Percentiles rank a stretch among this genome's conserved stretches.
These are phyloP conservation scores for Pedicia rivosa DNA, from an alignment of 2,888 invertebrate species.

Conservation along the genomic window DNA sequence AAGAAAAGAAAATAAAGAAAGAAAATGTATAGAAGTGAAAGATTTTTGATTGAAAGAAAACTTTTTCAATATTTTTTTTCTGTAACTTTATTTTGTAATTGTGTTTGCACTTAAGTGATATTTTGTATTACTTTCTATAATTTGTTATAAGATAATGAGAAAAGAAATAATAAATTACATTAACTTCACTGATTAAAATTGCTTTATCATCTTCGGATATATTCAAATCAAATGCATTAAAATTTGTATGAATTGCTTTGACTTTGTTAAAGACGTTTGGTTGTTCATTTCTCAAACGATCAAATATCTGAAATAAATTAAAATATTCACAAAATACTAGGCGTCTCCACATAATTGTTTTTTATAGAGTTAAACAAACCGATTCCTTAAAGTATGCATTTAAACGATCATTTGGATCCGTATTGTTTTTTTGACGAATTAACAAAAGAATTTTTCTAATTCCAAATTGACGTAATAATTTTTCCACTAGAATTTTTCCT, in stretches of 20 bases:
- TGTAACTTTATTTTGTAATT: too few relatives aligned
- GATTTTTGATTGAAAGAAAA: too few relatives aligned
- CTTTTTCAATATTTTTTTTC: too few relatives aligned
- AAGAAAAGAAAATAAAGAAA: too few relatives aligned
- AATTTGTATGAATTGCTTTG: slow-evolving; percentile 38
- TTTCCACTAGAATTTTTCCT: slow-evolving; percentile 30
- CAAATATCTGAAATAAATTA: slow-evolving; percentile 33
- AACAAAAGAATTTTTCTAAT: slow-evolving; percentile 28
- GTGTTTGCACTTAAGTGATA: too few relatives aligned
- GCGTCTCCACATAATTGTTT: background rate
- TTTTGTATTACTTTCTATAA: too few relatives aligned
- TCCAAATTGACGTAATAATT: slow-evolving; percentile 26
- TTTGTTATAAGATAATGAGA: too few relatives aligned
- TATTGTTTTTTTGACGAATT: slow-evolving; percentile 28
- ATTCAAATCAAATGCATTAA: slow-evolving; percentile 32
- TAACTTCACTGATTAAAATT: slow-evolving; percentile 33
- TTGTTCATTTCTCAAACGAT: slow-evolving; percentile 31
- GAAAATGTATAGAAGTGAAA: too few relatives aligned
- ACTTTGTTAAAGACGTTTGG: slow-evolving; percentile 37
- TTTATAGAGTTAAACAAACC: slow-evolving; percentile 16
- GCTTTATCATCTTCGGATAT: slow-evolving; percentile 28
- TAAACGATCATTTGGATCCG: slow-evolving; percentile 24
- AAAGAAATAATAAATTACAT: slow-evolving; percentile 36
- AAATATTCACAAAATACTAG: slow-evolving; percentile 6
- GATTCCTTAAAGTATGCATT: slow-evolving; percentile 26